Conservation (phyloP, 2,888 invertebrate genomes). For the Cerastis leucographa region DNA sequence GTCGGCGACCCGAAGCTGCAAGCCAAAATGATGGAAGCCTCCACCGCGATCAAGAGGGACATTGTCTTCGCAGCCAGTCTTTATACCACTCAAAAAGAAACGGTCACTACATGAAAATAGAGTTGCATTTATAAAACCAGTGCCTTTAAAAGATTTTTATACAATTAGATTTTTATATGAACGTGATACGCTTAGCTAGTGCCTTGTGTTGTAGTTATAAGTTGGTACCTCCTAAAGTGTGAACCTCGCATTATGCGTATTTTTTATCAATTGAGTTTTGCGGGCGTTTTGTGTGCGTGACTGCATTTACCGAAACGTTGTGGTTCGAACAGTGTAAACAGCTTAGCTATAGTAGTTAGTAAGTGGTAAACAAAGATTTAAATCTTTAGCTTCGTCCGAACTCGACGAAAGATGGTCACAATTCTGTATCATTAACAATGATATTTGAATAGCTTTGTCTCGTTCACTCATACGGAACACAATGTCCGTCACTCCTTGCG, state of each 20-base stretch:
- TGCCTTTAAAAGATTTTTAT: conserved; percentile 18
- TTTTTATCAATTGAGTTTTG: conserved; percentile 17
- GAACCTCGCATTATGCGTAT: not conserved
- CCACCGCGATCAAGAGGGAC: conserved; percentile 97
- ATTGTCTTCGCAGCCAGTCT: conserved; percentile 99
- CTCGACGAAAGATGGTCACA: not conserved
- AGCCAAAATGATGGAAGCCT: conserved; percentile 98
- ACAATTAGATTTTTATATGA: conserved; percentile 17
- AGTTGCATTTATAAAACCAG: conserved; percentile 24
- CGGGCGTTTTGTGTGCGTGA: not conserved
- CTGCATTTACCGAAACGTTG: not conserved
- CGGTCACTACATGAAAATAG: conserved; percentile 66
- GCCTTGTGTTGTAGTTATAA: conserved; percentile 13
- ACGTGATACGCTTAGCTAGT: conserved; percentile 30
- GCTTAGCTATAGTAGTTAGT: conserved; percentile 9
- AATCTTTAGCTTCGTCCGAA: not conserved
- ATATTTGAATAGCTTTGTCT: not conserved
- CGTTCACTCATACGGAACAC: not conserved
- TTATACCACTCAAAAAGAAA: conserved; percentile 92
- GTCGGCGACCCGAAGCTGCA: conserved; percentile 98
- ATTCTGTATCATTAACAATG: not conserved
- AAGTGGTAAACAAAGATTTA: not conserved
- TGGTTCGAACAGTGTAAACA: conserved; percentile 16
- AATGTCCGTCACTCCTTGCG: not conserved
- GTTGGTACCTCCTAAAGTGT: conserved; percentile 6